These are phyloP conservation scores for Perithous albicinctus DNA, from an alignment of 2,888 invertebrate genomes.

Conservation along the genomic window DNA sequence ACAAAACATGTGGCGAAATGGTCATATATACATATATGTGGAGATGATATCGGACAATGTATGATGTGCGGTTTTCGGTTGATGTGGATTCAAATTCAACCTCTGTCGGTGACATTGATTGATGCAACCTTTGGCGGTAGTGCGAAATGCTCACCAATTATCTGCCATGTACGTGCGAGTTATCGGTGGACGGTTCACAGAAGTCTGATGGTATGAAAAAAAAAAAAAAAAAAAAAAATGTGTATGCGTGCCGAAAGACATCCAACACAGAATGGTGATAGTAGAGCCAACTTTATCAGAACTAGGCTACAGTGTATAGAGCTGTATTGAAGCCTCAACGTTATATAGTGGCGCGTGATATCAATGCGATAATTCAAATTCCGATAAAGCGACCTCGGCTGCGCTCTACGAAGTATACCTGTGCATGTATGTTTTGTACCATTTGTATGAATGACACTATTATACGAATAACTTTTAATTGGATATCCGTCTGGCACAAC, in stretches of 20 bases:
- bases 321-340: constrained; percentile 3
- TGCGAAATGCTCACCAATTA: constrained; percentile 70
- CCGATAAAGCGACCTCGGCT: constrained; percentile 1
- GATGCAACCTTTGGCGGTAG: constrained; percentile 71
- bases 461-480: constrained; percentile 25
- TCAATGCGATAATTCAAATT: constrained; percentile 41
- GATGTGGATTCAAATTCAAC: constrained; percentile 49
- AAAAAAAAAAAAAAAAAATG: constrained; percentile 56
- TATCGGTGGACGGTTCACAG: constrained; percentile 51
- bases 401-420: neutral
- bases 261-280: constrained; percentile 7
- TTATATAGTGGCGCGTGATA: neutral
- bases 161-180: constrained; percentile 63
- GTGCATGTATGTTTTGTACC: neutral
- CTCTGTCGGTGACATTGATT: constrained; percentile 77
- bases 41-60: constrained; percentile 37
- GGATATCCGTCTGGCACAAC: constrained; percentile 10
- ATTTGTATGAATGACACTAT: constrained; percentile 14
- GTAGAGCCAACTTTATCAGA: constrained; percentile 37
- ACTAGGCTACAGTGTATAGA: constrained; percentile 4
- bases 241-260: constrained; percentile 34
- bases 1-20: constrained; percentile 46
- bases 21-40: constrained; percentile 33
- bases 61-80: constrained; percentile 49
- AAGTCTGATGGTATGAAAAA: constrained; percentile 21